A percentile compares a stretch with the other conserved stretches of the same genome.
These are phyloP conservation scores for Microplitis deprimator DNA, from an alignment of 2,888 invertebrate genomes.

Conservation along the genomic window DNA sequence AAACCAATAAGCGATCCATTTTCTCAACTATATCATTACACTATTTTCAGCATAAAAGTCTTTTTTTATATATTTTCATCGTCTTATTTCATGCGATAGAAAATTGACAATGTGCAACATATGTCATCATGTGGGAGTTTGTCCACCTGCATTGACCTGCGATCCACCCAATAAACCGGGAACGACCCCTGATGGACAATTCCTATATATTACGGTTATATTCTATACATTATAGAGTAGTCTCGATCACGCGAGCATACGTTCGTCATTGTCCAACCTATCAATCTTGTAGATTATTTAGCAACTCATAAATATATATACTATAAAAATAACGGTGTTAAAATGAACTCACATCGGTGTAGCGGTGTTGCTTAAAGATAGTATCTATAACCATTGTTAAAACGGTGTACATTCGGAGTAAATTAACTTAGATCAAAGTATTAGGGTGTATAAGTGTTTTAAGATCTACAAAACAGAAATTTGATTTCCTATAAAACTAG, in stretches of 20 bases:
- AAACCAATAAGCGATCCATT: background rate
- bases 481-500: no score
- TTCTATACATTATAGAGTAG: conserved; percentile 20
- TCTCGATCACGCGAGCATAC: conserved; percentile 40
- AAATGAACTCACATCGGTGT: no score
- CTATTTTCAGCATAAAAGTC: background rate
- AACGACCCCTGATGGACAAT: conserved; percentile 34
- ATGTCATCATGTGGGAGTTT: conserved; percentile 53
- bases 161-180: conserved; percentile 17
- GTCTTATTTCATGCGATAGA: conserved; percentile 15
- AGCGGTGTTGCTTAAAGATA: no score
- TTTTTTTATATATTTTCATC: background rate
- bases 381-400: no score
- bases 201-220: conserved; percentile 29
- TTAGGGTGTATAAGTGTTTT: no score
- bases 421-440: no score
- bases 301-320: background rate
- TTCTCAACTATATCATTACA: conserved; percentile 1
- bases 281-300: conserved; percentile 35
- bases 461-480: no score
- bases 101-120: background rate
- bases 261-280: conserved; percentile 46
- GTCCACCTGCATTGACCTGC: conserved; percentile 57
- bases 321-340: background rate
- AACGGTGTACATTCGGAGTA: no score